phyloP scores from a whole-genome alignment of 2,113 vertebrate genomes.

The Equus przewalskii region DNA sequence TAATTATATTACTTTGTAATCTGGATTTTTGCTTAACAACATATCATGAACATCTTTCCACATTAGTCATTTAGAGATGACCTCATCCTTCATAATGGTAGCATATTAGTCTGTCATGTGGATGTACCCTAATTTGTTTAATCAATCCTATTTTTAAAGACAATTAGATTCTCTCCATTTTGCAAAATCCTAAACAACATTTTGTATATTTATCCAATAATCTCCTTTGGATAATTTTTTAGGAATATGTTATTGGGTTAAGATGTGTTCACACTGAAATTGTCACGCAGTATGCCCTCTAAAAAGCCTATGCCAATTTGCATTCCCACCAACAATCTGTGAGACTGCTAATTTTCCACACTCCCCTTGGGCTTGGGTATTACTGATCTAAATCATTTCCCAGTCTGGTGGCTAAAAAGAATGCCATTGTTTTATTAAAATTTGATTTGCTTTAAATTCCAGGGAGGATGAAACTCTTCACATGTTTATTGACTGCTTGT shows the following conservation, averaged over 20 bases:
- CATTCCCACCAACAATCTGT: neutral
- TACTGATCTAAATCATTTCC: slow-evolving; percentile 21
- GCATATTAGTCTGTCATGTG: neutral
- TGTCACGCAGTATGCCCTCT: neutral
- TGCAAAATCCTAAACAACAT: neutral
- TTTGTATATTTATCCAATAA: slow-evolving; percentile 29
- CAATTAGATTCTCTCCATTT: neutral
- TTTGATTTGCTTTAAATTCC: neutral
- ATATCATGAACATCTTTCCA: neutral
- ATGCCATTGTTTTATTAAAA: neutral
- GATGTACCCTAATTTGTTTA: slow-evolving; percentile 2
- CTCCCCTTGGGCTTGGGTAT: neutral
- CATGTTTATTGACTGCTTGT: neutral
- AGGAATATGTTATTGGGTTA: neutral
- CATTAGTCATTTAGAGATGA: neutral
- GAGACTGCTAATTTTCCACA: neutral
- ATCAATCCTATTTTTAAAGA: slow-evolving; percentile 50
- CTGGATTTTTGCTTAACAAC: slow-evolving; percentile 38
- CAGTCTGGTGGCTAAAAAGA: neutral
- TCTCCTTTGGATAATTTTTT: neutral
- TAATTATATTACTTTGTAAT: slow-evolving; percentile 7
- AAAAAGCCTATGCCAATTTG: neutral
- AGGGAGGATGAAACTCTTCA: neutral
- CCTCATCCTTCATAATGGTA: neutral
- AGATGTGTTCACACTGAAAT: neutral